Conservation (phyloP, 1,140 invertebrate species). For the Caenorhabditis briggsae region DNA sequence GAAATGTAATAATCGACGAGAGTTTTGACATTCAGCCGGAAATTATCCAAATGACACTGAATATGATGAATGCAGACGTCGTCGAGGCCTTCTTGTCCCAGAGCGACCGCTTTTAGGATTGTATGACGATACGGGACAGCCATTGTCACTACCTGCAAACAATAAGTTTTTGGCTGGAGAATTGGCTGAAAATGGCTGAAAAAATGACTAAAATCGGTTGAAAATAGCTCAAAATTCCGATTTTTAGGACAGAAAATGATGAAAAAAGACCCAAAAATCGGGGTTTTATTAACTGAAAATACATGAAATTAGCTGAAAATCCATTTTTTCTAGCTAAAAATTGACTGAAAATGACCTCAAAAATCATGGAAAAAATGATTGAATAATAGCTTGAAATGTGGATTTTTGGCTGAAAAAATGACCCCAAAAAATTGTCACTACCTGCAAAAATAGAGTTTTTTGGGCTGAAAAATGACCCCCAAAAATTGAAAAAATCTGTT, state of each 20-base stretch:
- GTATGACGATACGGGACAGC: conserved; percentile 67
- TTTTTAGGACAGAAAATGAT: conserved; percentile 4
- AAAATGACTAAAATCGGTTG: neutral
- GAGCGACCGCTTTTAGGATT: conserved; percentile 66
- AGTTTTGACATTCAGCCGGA: conserved; percentile 65
- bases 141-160: conserved; percentile 65
- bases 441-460: too few relatives aligned
- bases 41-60: conserved; percentile 66
- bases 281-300: neutral
- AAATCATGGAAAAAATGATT: too few relatives aligned
- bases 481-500: too few relatives aligned
- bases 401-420: too few relatives aligned
- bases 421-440: too few relatives aligned
- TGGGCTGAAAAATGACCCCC: too few relatives aligned
- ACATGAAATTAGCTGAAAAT: too few relatives aligned
- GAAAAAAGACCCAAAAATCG: neutral
- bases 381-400: too few relatives aligned
- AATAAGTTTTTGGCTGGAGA: neutral
- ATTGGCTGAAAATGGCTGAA: too few relatives aligned
- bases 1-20: conserved; percentile 64
- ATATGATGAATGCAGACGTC: conserved; percentile 68
- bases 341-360: too few relatives aligned
- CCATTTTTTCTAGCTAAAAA: too few relatives aligned
- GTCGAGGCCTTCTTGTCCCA: conserved; percentile 66
- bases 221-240: neutral